phyloP scores from a whole-genome alignment of 2,113 vertebrate genomes.

The Anas platyrhynchos region DNA sequence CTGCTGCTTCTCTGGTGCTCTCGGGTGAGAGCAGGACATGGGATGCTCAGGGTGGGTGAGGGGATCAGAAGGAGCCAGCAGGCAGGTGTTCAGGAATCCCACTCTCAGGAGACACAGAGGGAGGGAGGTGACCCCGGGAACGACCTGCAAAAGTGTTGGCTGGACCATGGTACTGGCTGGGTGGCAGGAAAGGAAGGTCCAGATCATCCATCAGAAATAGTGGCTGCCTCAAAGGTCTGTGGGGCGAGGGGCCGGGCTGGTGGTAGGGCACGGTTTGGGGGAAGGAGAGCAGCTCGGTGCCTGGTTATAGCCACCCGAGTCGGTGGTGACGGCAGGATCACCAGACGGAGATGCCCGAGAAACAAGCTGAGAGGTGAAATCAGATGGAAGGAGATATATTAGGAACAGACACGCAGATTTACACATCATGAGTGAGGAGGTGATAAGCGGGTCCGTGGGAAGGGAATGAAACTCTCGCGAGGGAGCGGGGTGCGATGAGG shows the following conservation, averaged over 20 bases:
- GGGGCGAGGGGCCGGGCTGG: rapidly evolving
- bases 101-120: background rate
- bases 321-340: constrained; percentile 40
- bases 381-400: constrained; percentile 58
- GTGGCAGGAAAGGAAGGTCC: background rate
- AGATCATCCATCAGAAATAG: background rate
- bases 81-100: background rate
- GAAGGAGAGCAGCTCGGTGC: background rate
- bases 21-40: background rate
- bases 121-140: background rate
- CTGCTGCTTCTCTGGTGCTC: background rate
- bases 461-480: constrained; percentile 37
- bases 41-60: background rate
- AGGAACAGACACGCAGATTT: constrained; percentile 57
- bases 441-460: constrained; percentile 58
- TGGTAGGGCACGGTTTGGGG: background rate
- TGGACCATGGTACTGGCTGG: background rate
- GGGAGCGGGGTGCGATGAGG: constrained; percentile 18
- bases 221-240: rapidly evolving
- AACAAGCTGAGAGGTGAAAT: constrained; percentile 57
- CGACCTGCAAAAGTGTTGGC: background rate
- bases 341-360: constrained; percentile 55
- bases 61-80: background rate
- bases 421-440: constrained; percentile 56
- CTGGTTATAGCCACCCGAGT: constrained; percentile 30